Conservation (phyloP, 1,140 invertebrate species). For the Notospermus geniculatus region DNA sequence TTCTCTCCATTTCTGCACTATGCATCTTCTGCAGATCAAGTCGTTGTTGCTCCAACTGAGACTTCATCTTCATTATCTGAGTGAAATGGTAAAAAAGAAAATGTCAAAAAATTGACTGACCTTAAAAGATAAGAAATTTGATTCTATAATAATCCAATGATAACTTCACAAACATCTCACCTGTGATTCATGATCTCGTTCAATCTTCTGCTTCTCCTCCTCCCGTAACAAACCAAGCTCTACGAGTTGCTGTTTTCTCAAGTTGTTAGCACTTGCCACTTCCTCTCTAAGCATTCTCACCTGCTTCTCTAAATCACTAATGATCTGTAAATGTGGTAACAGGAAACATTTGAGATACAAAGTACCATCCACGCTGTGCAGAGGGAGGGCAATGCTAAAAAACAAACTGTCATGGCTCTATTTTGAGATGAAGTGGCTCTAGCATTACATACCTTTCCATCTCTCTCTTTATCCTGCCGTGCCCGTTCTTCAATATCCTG, state of each 20-base stretch:
- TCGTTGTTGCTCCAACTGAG: conserved; percentile 46
- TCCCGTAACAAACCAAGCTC: conserved; percentile 52
- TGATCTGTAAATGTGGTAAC: conserved; percentile 26
- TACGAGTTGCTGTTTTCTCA: conserved; percentile 54
- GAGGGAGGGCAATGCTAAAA: too few relatives aligned
- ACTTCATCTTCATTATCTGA: conserved; percentile 34
- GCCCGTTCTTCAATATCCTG: conserved; percentile 34
- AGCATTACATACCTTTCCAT: conserved; percentile 41
- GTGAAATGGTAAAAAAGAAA: not conserved
- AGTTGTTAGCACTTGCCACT: conserved; percentile 47
- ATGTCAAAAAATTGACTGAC: not conserved
- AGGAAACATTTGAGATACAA: too few relatives aligned
- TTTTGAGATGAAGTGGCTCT: conserved; percentile 4
- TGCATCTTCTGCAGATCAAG: conserved; percentile 48
- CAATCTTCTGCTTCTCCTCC: conserved; percentile 54
- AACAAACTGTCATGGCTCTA: too few relatives aligned
- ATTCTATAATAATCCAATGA: too few relatives aligned
- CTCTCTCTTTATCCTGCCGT: conserved; percentile 39
- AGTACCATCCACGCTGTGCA: too few relatives aligned
- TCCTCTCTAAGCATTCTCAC: conserved; percentile 45
- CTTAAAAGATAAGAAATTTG: too few relatives aligned
- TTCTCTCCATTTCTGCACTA: conserved; percentile 47
- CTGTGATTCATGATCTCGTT: conserved; percentile 44
- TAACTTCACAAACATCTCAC: too few relatives aligned
- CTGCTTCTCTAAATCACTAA: conserved; percentile 33